Base-by-base conservation (phyloP, 2,888 invertebrate species). In the Heteromyza rotundicornis region DNA sequence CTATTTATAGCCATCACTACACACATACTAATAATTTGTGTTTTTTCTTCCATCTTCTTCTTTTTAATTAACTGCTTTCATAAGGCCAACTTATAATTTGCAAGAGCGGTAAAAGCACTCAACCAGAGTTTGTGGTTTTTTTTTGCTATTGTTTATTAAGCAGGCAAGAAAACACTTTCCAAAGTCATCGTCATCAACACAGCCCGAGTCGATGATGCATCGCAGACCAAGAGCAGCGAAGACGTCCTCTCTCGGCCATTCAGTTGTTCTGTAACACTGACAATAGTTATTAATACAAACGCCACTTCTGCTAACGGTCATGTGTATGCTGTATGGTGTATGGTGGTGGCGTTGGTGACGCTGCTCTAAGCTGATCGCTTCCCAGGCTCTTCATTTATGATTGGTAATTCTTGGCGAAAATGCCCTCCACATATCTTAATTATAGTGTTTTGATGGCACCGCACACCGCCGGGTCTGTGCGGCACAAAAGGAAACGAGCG, bases 361-460 rank as follows among this genome's bases (percentile, higher is more conserved):
- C 20, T 47, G 20, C 47, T 3, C 14, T 27, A 40, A 5, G 20
- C 47, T 2, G 20, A 3, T 8, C n/a, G 47, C 47, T 47, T 47
- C 47, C 47, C 47, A 47, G 47, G 47, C 47, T 47, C 47, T 20
- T 47, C 68, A 70, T 68, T 73, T 69, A 67, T 70, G 71, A 72
- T 71, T 71, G 72, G 72, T 66, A 72, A 71, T 71, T 69, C n/a
- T 67, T 66, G 55, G 57, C 62, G 54, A 71, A 74, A 68, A 69
- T 77, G 72, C 78, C 79, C 78, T 76, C 72, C 71, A 80, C 73
- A 74, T 71, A 73, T 74, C 80, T 80, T 81, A 80, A 81, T 81
- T 81, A 79, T 78, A 80, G 80, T 79, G 73, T 75, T 80, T 76
- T 73, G 69, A 72, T 66, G 64, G 35, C 52, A 51, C 59, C 55